Base-by-base conservation (phyloP, 1,140 invertebrate species). In the Zaprionus tsacasi region DNA sequence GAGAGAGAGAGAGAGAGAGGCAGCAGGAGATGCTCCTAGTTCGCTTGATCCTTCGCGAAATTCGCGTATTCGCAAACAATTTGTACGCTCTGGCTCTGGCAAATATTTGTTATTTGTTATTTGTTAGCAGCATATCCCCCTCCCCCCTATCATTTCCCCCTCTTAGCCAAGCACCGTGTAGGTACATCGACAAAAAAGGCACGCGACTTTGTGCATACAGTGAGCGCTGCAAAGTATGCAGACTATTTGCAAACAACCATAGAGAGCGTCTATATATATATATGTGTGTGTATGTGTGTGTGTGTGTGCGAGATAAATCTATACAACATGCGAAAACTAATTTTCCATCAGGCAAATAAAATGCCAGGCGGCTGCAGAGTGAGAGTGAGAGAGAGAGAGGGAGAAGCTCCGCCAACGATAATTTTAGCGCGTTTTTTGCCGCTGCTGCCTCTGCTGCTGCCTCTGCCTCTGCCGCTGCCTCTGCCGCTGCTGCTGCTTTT, bases 231-330 rank as follows among this genome's bases (percentile, higher is more conserved):
- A 89, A 89, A 89, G 85, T 89, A 89, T 89, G 85, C 85, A 89
- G 86, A 89, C 85, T 85, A 89, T 89, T 82, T 88, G 85, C 85
- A 88, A 88, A 88, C 83, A 87, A 76, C 66, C 59, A 73, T 40
- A 61, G 72, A 52, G 40, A 17, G 38, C 25, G 43, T 15, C 21
- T 21, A 21, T 21, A 21, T 21, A 21, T 21, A 21, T 21, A 8
- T 27, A 52, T 27, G 63, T 59, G 54, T 55, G 45, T 33, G 58
- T 45, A 8, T 27, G 58, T 27, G 63, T 59, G 54, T 55, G 45
- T 33, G 58, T 45, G 71, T 64, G 58, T 65, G 52, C 25, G 40
- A 64, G 75, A 70, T 74, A 72, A 74, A 80, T 87, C 72, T 73
- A 81, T 82, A 70, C 61, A 74, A 66, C 77, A 73, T 70, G 73